Percentiles rank a stretch among this genome's conserved stretches.
Evolutionary conservation across 2,113 vertebrate genomes (phyloP).

Genomic region (Megaleporinus macrocephalus): DNA sequence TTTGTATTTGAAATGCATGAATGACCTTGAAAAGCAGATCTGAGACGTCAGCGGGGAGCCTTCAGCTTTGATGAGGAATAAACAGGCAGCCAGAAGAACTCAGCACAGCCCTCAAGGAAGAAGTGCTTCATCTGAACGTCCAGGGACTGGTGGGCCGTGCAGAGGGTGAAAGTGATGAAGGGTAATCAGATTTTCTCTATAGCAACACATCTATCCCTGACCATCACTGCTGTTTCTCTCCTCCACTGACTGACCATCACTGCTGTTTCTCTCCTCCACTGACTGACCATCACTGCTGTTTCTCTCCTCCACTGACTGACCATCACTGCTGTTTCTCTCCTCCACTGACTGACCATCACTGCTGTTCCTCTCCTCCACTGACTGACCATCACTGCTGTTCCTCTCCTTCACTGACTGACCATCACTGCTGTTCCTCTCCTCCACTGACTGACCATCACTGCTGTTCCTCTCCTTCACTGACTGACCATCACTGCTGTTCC

Average conservation of each 20-base stretch:
- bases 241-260: too few species aligned
- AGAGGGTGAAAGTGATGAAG: background rate
- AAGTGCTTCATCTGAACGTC: background rate
- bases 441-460: too few species aligned
- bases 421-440: too few species aligned
- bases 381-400: too few species aligned
- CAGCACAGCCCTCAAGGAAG: background rate
- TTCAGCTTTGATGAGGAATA: background rate
- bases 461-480: too few species aligned
- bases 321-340: too few species aligned
- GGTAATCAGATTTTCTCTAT: background rate
- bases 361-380: too few species aligned
- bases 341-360: too few species aligned
- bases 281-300: background rate
- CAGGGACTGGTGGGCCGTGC: slow-evolving; percentile 58
- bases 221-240: too few species aligned
- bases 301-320: too few species aligned
- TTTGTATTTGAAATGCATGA: background rate
- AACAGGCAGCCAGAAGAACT: slow-evolving; percentile 1
- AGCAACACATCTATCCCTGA: background rate
- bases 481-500: too few species aligned
- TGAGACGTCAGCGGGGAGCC: background rate
- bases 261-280: background rate
- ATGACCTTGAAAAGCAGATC: background rate
- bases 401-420: too few species aligned